A percentile compares a stretch with the other conserved stretches of the same genome.
Conservation (phyloP, 1,140 invertebrate species). For the Scaptomyza hsui region DNA sequence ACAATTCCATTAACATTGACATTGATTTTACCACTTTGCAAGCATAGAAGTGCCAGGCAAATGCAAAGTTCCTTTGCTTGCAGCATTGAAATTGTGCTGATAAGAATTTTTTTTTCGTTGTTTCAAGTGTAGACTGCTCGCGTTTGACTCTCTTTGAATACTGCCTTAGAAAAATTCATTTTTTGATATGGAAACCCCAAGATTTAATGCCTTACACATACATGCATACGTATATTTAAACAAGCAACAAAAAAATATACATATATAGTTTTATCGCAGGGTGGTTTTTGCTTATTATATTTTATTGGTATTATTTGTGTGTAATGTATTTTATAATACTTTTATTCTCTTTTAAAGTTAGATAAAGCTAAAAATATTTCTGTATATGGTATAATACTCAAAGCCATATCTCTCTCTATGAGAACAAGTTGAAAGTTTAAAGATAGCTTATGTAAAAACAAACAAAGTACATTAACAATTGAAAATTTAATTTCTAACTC, state of each 20-base stretch:
- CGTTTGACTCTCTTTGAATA: background rate
- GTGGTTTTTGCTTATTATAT: too few species aligned
- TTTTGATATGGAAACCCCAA: background rate
- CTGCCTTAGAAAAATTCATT: background rate
- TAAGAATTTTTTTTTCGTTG: background rate
- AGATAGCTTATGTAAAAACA: too few species aligned
- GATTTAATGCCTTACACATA: background rate
- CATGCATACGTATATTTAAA: background rate
- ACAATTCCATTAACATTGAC: too few species aligned
- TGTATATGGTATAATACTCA: too few species aligned
- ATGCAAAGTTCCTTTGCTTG: background rate
- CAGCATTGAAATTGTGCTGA: background rate
- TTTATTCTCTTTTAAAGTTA: too few species aligned
- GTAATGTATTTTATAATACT: too few species aligned
- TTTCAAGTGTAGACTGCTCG: constrained; percentile 4
- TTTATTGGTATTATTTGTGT: too few species aligned
- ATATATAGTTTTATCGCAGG: too few species aligned
- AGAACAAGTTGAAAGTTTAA: too few species aligned
- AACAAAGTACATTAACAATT: background rate
- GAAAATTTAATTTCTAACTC: background rate
- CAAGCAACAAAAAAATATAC: background rate
- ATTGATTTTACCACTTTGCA: constrained; percentile 5
- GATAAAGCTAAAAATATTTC: too few species aligned
- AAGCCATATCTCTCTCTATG: too few species aligned
- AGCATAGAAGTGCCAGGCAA: background rate